Percentiles rank a stretch among this genome's conserved stretches.
Conservation (phyloP, 2,113 vertebrate species). For the Raja brachyura region DNA sequence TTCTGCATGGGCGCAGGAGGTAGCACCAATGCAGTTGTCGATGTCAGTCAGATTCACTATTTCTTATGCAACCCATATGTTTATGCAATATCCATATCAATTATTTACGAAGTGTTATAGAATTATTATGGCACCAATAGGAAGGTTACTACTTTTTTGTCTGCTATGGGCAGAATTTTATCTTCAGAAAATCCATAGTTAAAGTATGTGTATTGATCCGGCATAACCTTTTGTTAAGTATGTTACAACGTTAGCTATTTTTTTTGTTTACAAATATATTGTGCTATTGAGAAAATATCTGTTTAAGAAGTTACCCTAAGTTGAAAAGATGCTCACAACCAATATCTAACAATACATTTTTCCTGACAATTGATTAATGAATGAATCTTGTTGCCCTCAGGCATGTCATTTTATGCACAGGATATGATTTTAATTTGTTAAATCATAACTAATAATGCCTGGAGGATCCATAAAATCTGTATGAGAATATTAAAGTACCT, state of each 20-base stretch:
- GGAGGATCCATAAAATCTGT: slow-evolving; percentile 21
- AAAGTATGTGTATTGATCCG: not conserved
- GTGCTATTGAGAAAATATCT: not conserved
- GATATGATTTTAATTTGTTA: slow-evolving; percentile 24
- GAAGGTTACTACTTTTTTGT: not conserved
- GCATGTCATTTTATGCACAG: not conserved
- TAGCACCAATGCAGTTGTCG: no score
- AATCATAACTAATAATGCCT: slow-evolving; percentile 15
- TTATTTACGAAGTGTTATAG: not conserved
- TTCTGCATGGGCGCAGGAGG: no score
- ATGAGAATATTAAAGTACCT: not conserved
- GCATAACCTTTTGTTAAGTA: not conserved
- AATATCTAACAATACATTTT: not conserved
- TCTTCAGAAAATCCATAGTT: not conserved
- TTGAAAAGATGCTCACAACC: not conserved
- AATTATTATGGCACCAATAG: not conserved
- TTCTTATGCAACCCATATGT: not conserved
- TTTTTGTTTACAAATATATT: not conserved
- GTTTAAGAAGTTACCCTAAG: not conserved
- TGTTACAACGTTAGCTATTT: not conserved
- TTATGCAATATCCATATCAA: not conserved
- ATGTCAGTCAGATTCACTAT: not conserved
- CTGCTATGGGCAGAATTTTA: not conserved
- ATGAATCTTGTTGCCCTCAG: slow-evolving; percentile 14
- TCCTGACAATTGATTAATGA: not conserved